These are phyloP conservation scores for Sylvilagus bachmani DNA, from an alignment of 2,113 vertebrate species.

Conservation along the genomic window DNA sequence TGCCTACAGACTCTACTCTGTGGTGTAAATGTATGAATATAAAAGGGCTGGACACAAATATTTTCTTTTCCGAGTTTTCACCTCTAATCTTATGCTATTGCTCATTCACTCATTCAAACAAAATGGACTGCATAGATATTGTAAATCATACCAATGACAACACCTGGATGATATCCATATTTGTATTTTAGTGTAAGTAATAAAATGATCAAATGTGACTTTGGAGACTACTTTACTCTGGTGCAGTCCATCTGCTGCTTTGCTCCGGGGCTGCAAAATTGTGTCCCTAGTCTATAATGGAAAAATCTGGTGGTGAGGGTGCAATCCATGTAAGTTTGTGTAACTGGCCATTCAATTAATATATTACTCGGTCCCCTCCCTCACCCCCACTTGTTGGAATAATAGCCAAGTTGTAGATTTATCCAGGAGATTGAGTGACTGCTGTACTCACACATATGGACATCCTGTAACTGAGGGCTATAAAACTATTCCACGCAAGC, in stretches of 20 bases:
- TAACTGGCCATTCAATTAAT: constrained; percentile 84
- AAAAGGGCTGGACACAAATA: constrained; percentile 31
- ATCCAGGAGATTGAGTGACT: constrained; percentile 65
- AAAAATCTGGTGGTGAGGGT: constrained; percentile 70
- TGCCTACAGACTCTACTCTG: background rate
- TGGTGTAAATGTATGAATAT: constrained; percentile 20
- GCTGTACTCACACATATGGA: constrained; percentile 53
- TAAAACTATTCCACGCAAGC: constrained; percentile 49
- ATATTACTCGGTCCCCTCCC: constrained; percentile 71
- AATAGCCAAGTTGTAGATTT: constrained; percentile 77
- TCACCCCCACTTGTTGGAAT: constrained; percentile 60
- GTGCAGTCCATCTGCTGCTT: constrained; percentile 83
- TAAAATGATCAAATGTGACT: constrained; percentile 85
- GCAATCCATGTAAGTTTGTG: constrained; percentile 74
- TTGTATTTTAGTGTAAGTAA: constrained; percentile 85
- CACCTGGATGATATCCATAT: constrained; percentile 83
- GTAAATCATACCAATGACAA: constrained; percentile 83
- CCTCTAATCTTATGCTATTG: constrained; percentile 72
- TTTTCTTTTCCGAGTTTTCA: constrained; percentile 68
- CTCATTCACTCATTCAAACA: constrained; percentile 65
- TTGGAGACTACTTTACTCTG: constrained; percentile 80
- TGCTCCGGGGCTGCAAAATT: constrained; percentile 72
- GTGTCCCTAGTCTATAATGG: constrained; percentile 78
- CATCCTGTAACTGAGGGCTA: constrained; percentile 64
- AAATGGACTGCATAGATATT: constrained; percentile 77